Evolutionary conservation across 2,113 vertebrate species (phyloP).

Genomic region (Trichomycterus rosablanca): DNA sequence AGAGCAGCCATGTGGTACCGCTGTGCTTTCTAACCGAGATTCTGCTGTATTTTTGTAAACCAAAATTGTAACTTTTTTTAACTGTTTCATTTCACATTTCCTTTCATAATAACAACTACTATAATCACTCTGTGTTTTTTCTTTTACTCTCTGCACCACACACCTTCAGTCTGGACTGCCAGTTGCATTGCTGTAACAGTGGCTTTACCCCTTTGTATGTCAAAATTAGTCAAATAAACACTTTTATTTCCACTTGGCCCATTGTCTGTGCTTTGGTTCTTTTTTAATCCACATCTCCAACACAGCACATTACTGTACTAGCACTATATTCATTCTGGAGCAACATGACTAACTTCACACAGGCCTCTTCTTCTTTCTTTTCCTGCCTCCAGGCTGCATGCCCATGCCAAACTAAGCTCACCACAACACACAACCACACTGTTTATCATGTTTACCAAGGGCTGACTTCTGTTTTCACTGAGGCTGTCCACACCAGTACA

Average conservation of each 20-base stretch:
- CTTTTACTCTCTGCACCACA: conserved; percentile 27
- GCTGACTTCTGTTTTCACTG: conserved; percentile 12
- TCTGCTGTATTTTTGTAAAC: conserved; percentile 81
- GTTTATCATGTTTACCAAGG: conserved; percentile 18
- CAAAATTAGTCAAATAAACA: conserved; percentile 85
- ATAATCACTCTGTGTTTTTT: conserved; percentile 37
- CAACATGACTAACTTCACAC: conserved; percentile 34
- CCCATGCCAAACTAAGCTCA: conserved; percentile 26
- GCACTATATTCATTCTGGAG: conserved; percentile 1
- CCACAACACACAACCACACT: conserved; percentile 16
- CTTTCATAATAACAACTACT: conserved; percentile 31
- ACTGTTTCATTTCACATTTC: conserved; percentile 61
- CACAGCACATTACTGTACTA: conserved; percentile 31
- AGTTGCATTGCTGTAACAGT: conserved; percentile 73
- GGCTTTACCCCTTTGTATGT: conserved; percentile 78
- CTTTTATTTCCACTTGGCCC: conserved; percentile 79
- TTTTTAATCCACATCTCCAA: conserved; percentile 57
- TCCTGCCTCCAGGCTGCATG: conserved; percentile 33
- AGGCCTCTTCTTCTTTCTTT: conserved; percentile 10
- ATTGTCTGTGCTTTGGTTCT: conserved; percentile 73
- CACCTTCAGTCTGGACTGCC: conserved; percentile 61
- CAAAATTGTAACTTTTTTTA: conserved; percentile 76
- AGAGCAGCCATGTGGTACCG: conserved; percentile 58
- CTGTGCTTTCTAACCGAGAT: conserved; percentile 73
- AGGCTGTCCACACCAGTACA: not conserved